phyloP scores from a whole-genome alignment of 1,140 invertebrate genomes.

The Lepidurus apus region DNA sequence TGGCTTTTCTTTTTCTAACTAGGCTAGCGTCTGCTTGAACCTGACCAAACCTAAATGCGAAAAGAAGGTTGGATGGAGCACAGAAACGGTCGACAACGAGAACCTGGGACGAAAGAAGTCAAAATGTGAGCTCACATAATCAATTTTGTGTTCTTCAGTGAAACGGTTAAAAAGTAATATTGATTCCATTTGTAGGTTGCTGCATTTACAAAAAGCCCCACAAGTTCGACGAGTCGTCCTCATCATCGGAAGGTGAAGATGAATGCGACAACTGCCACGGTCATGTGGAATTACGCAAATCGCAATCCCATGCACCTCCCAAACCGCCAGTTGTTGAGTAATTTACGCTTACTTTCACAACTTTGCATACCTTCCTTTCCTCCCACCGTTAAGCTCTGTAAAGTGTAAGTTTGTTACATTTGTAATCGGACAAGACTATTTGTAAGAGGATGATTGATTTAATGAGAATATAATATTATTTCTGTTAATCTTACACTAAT shows the following conservation, averaged over 20 bases:
- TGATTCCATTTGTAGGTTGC: conserved; percentile 57
- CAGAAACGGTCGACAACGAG: conserved; percentile 87
- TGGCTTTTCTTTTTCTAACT: conserved; percentile 27
- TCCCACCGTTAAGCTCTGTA: too few species aligned
- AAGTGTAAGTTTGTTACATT: too few species aligned
- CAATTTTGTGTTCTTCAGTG: not conserved
- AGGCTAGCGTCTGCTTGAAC: conserved; percentile 56
- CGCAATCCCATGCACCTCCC: not conserved
- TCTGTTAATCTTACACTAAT: too few species aligned
- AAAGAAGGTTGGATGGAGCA: conserved; percentile 79
- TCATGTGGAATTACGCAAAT: conserved; percentile 64
- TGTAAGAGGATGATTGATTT: too few species aligned
- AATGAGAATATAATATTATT: too few species aligned
- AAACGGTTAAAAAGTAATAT: conserved; percentile 12
- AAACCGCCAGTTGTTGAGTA: not conserved
- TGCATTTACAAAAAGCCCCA: conserved; percentile 80
- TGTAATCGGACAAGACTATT: too few species aligned
- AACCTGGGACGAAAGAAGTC: conserved; percentile 88
- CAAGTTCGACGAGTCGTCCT: conserved; percentile 74
- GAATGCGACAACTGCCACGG: conserved; percentile 82
- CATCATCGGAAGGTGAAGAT: conserved; percentile 62
- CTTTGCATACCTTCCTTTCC: not conserved
- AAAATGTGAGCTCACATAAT: conserved; percentile 64
- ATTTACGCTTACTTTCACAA: not conserved
- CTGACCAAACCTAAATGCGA: conserved; percentile 64